Conservation (phyloP, 2,888 invertebrate genomes). For the Noctua pronuba region DNA sequence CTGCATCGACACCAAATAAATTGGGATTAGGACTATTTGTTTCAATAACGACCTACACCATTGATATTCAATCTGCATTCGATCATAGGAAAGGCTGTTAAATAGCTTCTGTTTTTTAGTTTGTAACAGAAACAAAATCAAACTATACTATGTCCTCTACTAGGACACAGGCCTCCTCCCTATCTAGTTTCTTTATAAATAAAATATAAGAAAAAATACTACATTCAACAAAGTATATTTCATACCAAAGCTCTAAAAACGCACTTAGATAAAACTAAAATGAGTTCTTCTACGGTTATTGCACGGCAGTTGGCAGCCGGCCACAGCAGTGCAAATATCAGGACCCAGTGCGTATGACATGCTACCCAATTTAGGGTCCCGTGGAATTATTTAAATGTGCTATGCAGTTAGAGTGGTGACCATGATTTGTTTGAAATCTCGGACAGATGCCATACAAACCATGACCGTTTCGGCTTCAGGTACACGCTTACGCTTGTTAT, state of each 20-base stretch:
- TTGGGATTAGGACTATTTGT: neutral
- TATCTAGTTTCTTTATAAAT: neutral
- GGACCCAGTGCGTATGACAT: constrained; percentile 59
- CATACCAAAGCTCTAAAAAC: constrained; percentile 14
- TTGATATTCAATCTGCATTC: neutral
- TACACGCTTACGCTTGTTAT: neutral
- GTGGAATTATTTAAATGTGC: constrained; percentile 53
- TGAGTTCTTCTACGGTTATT: constrained; percentile 31
- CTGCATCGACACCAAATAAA: neutral
- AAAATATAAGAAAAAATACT: neutral
- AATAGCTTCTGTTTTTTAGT: neutral
- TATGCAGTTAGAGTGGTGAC: constrained; percentile 23
- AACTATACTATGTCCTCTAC: neutral
- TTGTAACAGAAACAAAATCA: neutral
- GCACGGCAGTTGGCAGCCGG: constrained; percentile 40
- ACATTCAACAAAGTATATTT: neutral
- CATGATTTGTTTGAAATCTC: neutral
- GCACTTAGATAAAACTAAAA: constrained; percentile 16
- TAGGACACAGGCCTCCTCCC: neutral
- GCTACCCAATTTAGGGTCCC: constrained; percentile 51
- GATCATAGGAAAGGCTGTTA: neutral
- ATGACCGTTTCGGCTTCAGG: too few relatives aligned
- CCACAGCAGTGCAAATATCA: constrained; percentile 41
- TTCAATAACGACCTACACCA: neutral
- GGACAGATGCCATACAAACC: neutral